These are phyloP conservation scores for Corbicula japonica DNA, from an alignment of 2,888 invertebrate species.

Conservation along the genomic window DNA sequence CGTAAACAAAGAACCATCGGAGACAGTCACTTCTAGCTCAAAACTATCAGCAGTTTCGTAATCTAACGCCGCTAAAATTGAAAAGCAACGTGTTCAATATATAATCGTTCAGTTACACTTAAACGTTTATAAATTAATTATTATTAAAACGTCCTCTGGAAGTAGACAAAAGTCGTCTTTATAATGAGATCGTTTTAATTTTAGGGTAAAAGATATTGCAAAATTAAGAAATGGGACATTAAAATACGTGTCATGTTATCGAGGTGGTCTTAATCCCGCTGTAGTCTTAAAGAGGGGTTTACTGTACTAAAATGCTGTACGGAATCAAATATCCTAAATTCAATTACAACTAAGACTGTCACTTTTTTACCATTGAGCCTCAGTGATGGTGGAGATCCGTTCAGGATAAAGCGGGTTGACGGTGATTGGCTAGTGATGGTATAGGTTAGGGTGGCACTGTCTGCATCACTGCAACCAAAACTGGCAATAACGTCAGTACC, in stretches of 20 bases:
- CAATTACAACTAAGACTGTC: background rate
- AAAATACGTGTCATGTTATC: too few species aligned
- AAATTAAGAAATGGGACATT: too few species aligned
- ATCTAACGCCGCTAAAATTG: constrained; percentile 62
- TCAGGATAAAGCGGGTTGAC: constrained; percentile 29
- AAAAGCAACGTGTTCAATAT: too few species aligned
- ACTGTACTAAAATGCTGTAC: too few species aligned
- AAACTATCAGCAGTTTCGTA: constrained; percentile 72
- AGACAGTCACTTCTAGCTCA: constrained; percentile 68
- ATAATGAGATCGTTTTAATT: too few species aligned
- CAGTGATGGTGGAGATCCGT: constrained; percentile 40
- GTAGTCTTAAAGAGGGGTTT: too few species aligned
- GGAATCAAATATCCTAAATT: background rate
- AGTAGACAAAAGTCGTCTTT: too few species aligned
- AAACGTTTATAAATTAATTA: too few species aligned
- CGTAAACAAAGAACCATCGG: constrained; percentile 66
- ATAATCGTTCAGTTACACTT: too few species aligned
- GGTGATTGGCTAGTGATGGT: constrained; percentile 55
- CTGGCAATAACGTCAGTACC: constrained; percentile 41
- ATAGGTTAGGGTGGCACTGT: constrained; percentile 62
- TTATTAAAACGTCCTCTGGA: too few species aligned
- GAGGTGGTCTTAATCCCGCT: too few species aligned
- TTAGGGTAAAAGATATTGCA: too few species aligned
- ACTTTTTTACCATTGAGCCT: constrained; percentile 12
- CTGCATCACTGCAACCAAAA: constrained; percentile 72